These are phyloP conservation scores for Stenopsyche tienmushanensis DNA, from an alignment of 1,140 invertebrate genomes.

Conservation along the genomic window DNA sequence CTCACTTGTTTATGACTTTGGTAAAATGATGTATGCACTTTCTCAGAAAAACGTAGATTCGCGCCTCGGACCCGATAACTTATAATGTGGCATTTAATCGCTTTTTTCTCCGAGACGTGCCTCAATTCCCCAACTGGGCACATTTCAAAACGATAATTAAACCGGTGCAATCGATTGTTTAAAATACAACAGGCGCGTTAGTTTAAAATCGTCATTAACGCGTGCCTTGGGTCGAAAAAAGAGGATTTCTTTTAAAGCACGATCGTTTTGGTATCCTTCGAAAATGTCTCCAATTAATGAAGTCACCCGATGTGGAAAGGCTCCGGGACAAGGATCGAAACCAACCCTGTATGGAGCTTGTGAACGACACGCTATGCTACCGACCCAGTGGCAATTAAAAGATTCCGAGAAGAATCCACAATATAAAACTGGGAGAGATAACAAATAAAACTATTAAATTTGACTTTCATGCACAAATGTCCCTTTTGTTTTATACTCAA, in stretches of 20 bases:
- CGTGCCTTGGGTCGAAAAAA: conserved; percentile 5
- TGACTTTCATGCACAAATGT: too few species aligned
- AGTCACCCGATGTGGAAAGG: conserved; percentile 5
- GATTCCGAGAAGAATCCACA: conserved; percentile 36
- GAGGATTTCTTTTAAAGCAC: conserved; percentile 2
- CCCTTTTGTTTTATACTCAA: too few species aligned
- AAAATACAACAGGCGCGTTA: conserved; percentile 5
- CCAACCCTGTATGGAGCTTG: conserved; percentile 4
- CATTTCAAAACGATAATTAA: too few species aligned
- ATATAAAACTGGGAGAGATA: too few species aligned
- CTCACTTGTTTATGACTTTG: too few species aligned
- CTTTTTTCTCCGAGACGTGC: too few species aligned
- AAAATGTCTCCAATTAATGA: conserved; percentile 26
- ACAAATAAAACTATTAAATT: too few species aligned
- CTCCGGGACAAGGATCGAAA: conserved; percentile 4
- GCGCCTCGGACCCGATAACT: too few species aligned
- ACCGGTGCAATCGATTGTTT: neutral
- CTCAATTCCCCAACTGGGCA: too few species aligned
- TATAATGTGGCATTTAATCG: too few species aligned
- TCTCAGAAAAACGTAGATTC: too few species aligned
- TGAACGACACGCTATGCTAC: conserved; percentile 12
- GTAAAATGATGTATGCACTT: too few species aligned
- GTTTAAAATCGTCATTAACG: conserved; percentile 19
- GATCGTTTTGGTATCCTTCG: neutral
- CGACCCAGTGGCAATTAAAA: conserved; percentile 38